Conservation (phyloP, 2,888 invertebrate genomes). For the Polietes domitor region DNA sequence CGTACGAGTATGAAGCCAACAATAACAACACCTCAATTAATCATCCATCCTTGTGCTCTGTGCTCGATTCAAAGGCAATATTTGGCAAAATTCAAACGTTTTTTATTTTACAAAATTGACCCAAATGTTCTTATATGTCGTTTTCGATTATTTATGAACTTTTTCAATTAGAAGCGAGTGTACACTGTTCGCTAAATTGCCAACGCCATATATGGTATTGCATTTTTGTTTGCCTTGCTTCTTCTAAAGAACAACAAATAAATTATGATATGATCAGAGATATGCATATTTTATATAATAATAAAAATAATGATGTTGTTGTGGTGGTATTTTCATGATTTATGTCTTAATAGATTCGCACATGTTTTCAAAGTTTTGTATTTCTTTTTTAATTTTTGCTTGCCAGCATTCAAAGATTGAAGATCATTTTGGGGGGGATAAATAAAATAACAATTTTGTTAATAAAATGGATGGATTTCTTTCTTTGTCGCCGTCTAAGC, state of each 20-base stretch:
- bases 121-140: conserved; percentile 49
- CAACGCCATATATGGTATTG: conserved; percentile 53
- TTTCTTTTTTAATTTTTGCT: not conserved
- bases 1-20: not conserved
- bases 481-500: not conserved
- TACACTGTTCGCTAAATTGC: conserved; percentile 35
- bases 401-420: not conserved
- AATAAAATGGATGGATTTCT: conserved; percentile 37
- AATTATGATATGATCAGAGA: conserved; percentile 32
- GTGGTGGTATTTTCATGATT: conserved; percentile 10
- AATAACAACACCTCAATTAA: not conserved
- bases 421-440: conserved; percentile 9
- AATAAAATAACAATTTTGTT: conserved; percentile 38
- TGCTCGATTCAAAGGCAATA: conserved; percentile 39
- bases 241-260: conserved; percentile 15
- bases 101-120: conserved; percentile 43
- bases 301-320: not conserved
- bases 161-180: conserved; percentile 17
- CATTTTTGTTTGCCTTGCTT: too few species aligned
- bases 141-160: conserved; percentile 39
- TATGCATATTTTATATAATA: conserved; percentile 33
- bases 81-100: conserved; percentile 43
- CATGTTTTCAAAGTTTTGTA: not conserved
- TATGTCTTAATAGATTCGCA: conserved; percentile 20
- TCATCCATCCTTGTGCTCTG: conserved; percentile 25